Evolutionary conservation across 2,113 vertebrate genomes (phyloP).

Genomic region (Xiphophorus hellerii): DNA sequence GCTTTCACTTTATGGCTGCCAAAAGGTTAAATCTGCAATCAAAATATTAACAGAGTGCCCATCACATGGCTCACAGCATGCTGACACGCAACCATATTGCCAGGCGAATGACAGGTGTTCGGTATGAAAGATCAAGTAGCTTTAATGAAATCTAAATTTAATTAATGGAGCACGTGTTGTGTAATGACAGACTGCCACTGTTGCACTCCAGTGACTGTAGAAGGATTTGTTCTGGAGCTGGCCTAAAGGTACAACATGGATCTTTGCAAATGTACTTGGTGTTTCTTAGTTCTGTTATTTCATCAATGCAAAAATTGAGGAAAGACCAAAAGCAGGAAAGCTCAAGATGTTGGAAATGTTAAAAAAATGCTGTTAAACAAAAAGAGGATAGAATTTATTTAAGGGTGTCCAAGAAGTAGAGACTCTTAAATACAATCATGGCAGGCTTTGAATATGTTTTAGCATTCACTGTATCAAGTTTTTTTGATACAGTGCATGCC

Average conservation of each 20-base stretch:
- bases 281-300: neutral
- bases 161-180: conserved; percentile 12
- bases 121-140: conserved; percentile 23
- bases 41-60: conserved; percentile 7
- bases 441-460: no score
- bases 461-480: no score
- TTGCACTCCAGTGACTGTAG: neutral
- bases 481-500: no score
- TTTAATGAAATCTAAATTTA: conserved; percentile 39
- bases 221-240: neutral
- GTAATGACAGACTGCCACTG: conserved; percentile 1
- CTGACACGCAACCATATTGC: neutral
- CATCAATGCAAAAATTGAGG: neutral
- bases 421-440: neutral
- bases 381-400: no score
- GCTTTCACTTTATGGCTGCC: conserved; percentile 2
- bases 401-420: neutral
- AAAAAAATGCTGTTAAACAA: no score
- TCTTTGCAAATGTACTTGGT: neutral
- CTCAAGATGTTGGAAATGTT: neutral
- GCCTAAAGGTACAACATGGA: neutral
- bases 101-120: conserved; percentile 26
- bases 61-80: neutral
- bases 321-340: neutral
- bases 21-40: conserved; percentile 11